A percentile compares a stretch with the other conserved stretches of the same genome.
Conservation (phyloP, 2,888 invertebrate species). For the Sisyra terminalis region DNA sequence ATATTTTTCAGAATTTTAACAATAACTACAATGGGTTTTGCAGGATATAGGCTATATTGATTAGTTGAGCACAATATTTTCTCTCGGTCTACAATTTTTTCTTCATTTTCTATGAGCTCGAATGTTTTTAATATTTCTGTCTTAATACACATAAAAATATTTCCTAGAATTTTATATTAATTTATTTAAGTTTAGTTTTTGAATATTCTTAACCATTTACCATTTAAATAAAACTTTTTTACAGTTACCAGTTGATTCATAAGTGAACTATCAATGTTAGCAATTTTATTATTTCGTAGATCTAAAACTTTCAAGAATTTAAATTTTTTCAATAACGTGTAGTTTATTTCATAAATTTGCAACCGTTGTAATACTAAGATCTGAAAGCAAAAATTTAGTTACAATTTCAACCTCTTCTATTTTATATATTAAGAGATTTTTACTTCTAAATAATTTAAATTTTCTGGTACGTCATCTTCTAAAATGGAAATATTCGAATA, state of each 20-base stretch:
- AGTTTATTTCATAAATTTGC: background rate
- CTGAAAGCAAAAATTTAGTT: no score
- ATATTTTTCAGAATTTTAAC: background rate
- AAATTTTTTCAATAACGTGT: background rate
- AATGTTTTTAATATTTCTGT: background rate
- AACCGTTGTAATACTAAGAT: background rate
- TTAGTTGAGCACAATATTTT: background rate
- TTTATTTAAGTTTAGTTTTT: no score
- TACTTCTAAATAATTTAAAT: background rate
- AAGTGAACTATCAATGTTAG: background rate
- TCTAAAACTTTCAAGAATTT: background rate
- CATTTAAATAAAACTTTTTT: background rate
- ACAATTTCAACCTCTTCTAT: no score
- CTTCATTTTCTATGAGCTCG: background rate
- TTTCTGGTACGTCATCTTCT: background rate
- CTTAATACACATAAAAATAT: background rate
- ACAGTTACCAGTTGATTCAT: background rate
- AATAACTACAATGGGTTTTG: background rate
- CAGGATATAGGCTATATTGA: background rate
- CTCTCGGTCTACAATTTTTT: background rate
- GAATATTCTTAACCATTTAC: no score
- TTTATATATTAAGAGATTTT: background rate
- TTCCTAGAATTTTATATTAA: background rate
- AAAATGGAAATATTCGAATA: background rate
- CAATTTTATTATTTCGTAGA: background rate